Evolutionary conservation across 1,140 invertebrate species (phyloP), one percentile per base, ranked within the genome.

Genomic region (Drosophila albomicans): DNA sequence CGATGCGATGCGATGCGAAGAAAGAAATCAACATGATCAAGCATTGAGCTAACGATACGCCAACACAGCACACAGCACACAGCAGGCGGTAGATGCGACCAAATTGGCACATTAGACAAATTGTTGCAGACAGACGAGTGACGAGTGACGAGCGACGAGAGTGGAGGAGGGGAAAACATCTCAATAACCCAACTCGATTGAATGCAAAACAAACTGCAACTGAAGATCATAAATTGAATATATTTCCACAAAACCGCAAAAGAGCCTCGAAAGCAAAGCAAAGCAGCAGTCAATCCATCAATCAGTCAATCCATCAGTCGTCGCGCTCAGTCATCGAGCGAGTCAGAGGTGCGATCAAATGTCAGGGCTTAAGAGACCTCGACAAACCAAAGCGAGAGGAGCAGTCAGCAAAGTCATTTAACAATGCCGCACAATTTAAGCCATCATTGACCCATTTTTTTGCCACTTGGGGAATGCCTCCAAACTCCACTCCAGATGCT

Each of bases 101-200:
- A 88, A 89, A 89, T 85, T 89, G 85, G 85, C 78, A 89, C 85
- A 89, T 89, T 89, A 89, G 78, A 89, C 85, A 89, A 89, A 89
- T 89, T 85, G 85, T 76, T 68, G 71, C 61, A 67, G 56, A 58
- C 59, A 52, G 41, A 30, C 46, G 8, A 28, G 5, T 8, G 49
- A 48, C 30, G 51, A 25, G 20, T 20, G 20, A 20, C 20, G 16
- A 16, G 5, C n/a, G 28, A 32, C 25, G 30, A 28, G 5, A 7
- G 8, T 32, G 0, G 41, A n/a, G 41, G 13, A 11, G 28, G 30
- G 6, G 8, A 69, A 48, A 48, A 89, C 85, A 81, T 81, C 86
- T 89, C 85, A 89, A 75, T 74, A 78, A 75, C 64, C 51, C 20
- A 25, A 25, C 20, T 25, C 20, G 20, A 25, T 25, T 25, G 7